These are phyloP conservation scores for Oryzaephilus surinamensis DNA, from an alignment of 1,140 invertebrate species.

Conservation along the genomic window DNA sequence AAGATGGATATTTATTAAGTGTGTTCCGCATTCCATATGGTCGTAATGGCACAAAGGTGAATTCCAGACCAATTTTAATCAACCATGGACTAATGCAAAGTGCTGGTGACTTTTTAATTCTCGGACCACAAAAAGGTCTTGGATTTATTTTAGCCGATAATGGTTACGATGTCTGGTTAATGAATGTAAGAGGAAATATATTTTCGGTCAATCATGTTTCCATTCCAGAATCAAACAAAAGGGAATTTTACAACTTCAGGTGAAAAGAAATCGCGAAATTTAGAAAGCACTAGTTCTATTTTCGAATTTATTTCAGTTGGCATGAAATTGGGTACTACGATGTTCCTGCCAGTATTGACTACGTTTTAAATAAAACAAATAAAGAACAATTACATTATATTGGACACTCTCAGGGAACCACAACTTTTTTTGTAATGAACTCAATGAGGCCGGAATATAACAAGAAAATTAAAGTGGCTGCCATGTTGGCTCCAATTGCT, in stretches of 20 bases:
- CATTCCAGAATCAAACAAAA: constrained; percentile 34
- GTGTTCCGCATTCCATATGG: constrained; percentile 54
- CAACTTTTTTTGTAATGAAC: constrained; percentile 39
- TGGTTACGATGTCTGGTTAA: too few species aligned
- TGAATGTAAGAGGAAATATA: constrained; percentile 62
- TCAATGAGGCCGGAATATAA: constrained; percentile 43
- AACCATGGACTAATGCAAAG: too few species aligned
- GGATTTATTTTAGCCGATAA: constrained; percentile 52
- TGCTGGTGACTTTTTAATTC: too few species aligned
- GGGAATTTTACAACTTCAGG: too few species aligned
- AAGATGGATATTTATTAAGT: constrained; percentile 62
- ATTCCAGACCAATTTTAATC: too few species aligned
- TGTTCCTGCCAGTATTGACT: too few species aligned
- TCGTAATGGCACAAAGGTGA: too few species aligned
- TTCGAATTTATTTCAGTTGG: constrained; percentile 47
- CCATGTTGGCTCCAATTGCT: constrained; percentile 49
- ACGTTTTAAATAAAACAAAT: constrained; percentile 39
- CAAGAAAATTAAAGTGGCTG: constrained; percentile 40
- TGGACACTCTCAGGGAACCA: constrained; percentile 60
- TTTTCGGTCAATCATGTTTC: constrained; percentile 58
- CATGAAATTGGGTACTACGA: constrained; percentile 54
- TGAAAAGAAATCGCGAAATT: too few species aligned
- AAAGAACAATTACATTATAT: constrained; percentile 46
- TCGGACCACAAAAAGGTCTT: constrained; percentile 39
- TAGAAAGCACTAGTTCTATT: too few species aligned